Evolutionary conservation across 2,888 invertebrate genomes (phyloP).

Genomic region (Cantharis lateralis): DNA sequence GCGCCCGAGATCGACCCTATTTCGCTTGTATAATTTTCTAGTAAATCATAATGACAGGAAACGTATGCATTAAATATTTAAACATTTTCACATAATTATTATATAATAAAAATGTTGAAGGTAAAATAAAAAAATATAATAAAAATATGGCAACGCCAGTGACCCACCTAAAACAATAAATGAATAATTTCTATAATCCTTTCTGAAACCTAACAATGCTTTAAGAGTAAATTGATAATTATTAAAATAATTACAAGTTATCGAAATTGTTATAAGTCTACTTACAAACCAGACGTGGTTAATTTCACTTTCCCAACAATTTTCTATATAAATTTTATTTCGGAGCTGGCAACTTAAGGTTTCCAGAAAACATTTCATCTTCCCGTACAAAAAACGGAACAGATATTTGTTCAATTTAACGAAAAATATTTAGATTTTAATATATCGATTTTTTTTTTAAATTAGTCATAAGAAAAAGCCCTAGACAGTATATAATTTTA

Average conservation of each 20-base stretch:
- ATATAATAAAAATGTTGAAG: neutral
- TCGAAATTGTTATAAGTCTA: neutral
- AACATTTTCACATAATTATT: neutral
- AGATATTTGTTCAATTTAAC: no score
- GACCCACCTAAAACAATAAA: neutral
- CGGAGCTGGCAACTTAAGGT: no score
- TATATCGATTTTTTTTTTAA: no score
- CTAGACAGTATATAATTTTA: no score
- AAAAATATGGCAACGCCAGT: neutral
- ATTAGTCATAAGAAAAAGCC: no score
- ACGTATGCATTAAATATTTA: neutral
- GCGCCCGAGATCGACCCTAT: neutral
- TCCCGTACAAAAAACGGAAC: no score
- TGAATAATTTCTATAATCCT: neutral
- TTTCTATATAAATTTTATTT: no score
- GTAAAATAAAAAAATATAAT: neutral
- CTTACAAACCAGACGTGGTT: neutral
- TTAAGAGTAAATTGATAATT: neutral
- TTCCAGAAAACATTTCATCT: no score
- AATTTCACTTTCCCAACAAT: neutral
- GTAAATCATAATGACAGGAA: neutral
- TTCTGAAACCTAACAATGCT: neutral
- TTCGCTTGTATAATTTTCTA: neutral
- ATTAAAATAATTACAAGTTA: neutral
- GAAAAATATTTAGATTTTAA: no score